Base-by-base conservation (phyloP, 2,797 vertebrate genomes). In the Rhinophrynus dorsalis region DNA sequence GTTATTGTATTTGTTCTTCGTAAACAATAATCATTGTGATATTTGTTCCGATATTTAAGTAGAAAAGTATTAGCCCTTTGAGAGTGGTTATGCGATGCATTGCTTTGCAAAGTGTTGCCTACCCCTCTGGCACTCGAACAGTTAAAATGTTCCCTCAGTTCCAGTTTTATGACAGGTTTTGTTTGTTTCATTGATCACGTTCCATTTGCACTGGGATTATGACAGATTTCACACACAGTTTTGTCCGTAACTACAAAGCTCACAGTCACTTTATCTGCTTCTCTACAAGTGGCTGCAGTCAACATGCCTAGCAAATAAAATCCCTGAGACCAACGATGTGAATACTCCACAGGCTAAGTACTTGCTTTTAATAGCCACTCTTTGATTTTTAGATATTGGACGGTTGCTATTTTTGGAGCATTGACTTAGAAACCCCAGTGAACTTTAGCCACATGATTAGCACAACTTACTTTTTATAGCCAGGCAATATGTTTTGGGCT, bases 341-440 rank as follows among this genome's bases (percentile, higher is more conserved):
- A 88, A 86, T 80, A 78, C 79, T 87, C 86, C 84, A 84, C 85
- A 86, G 90, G 89, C 91, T 83, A 80, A 84, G 81, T 79, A 79
- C 68, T 63, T 2, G 62, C 92, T 95, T 94, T 94, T 95, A 93
- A 93, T 97, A 99, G 94, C 82, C 84, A 78, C 83, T 78, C 90
- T 95, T 89, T 85, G 90, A 90, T 92, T 94, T 91, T 91, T 89
- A 94, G 93, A 94, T 82, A 90, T 86, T 82, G 76, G 89, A 83
- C 24, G 0, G 65, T 59, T 32, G 81, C 92, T 98, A 96, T 96
- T 97, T 94, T 84, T 79, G 88, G 88, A 77, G 8, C 23, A 21
- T 51, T 67, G 76, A 82, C 84, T 86, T 82, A 90, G 87, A 86
- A 94, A 90, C 88, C 87, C 83, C 86, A 74, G 63, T 74, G 85